Base-by-base conservation (phyloP, 2,888 invertebrate species). In the Leptopilina syphax region DNA sequence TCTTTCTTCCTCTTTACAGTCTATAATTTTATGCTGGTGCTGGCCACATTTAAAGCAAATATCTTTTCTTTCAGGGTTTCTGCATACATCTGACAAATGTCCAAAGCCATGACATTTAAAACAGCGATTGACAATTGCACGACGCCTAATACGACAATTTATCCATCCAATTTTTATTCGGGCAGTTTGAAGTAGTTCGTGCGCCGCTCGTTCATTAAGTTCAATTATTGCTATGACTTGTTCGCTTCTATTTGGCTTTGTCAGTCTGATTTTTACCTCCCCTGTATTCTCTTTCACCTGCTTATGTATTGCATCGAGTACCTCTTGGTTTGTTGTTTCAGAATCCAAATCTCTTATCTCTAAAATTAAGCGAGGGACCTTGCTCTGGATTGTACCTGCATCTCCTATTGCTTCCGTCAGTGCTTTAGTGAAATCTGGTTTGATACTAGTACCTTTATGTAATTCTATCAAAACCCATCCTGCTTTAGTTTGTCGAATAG, bases 41-140 rank as follows among this genome's bases (percentile, higher is more conserved):
- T 65, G 50, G 12, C 84, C 84, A 67, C 84, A 86, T 66, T 79
- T 82, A 47, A 24, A 82, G 81, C 84, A 86, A 1, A 4, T 3
- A 27, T 27, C 3, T 3, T 3, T 10, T 34, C 76, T 67, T 27
- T 57, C 54, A 27, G 79, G 67, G 24, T 80, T 68, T 34, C 27
- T 54, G 10, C 63, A 27, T 27, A 27, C 27, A 27, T 27, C 27
- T 27, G 27, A 27, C 27, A 27, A 27, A 44, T 79, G 78, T 73
- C 80, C 82, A 47, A 68, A 77, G 0, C 68, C 79, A 8, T 68
- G 66, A 24, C 82, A 83, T 41, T 57, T 68, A 50, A 63, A 78
- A 67, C 78, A 81, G 7, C 70, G 76, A 0, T 27, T 12, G 0
- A 77, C 73, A 12, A 47, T 24, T 7, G 47, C 41, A 1, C 78